phyloP scores from a whole-genome alignment of 2,797 vertebrate species.

The Pterois miles region DNA sequence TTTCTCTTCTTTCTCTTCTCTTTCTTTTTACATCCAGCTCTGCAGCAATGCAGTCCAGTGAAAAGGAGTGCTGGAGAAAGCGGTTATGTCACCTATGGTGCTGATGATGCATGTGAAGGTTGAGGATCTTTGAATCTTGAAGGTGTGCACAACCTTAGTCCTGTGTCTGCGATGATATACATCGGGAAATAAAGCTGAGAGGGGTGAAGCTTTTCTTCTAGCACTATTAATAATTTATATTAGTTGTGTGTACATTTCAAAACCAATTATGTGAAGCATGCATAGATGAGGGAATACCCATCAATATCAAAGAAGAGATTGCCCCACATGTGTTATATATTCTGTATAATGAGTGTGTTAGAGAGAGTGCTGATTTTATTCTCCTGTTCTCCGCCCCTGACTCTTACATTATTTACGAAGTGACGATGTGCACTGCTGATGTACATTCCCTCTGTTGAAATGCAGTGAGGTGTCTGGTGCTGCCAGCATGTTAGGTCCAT shows the following conservation, averaged over 20 bases:
- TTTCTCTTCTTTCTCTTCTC: neutral
- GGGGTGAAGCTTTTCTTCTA: slow-evolving; percentile 5
- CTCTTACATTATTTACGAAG: slow-evolving; percentile 63
- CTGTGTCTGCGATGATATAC: neutral
- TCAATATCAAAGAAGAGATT: slow-evolving; percentile 7
- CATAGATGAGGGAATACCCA: neutral
- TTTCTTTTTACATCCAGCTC: neutral
- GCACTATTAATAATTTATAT: slow-evolving; percentile 30
- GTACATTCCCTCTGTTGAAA: slow-evolving; percentile 40
- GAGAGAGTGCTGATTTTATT: neutral
- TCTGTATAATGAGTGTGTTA: slow-evolving; percentile 3
- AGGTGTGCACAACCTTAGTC: neutral
- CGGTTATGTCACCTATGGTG: neutral
- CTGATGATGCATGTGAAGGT: neutral
- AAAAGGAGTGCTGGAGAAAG: neutral
- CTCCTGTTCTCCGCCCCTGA: slow-evolving; percentile 1
- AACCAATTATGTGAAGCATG: neutral
- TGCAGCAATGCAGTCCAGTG: slow-evolving; percentile 27
- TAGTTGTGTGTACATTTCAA: slow-evolving; percentile 18
- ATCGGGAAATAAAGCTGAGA: neutral
- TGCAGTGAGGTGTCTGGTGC: slow-evolving; percentile 25
- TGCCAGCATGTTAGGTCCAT: slow-evolving; percentile 57
- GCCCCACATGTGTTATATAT: neutral
- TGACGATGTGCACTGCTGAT: slow-evolving; percentile 19
- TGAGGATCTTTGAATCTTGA: neutral